Base-by-base conservation (phyloP, 1,140 invertebrate genomes). In the Brachionus paranguensis region DNA sequence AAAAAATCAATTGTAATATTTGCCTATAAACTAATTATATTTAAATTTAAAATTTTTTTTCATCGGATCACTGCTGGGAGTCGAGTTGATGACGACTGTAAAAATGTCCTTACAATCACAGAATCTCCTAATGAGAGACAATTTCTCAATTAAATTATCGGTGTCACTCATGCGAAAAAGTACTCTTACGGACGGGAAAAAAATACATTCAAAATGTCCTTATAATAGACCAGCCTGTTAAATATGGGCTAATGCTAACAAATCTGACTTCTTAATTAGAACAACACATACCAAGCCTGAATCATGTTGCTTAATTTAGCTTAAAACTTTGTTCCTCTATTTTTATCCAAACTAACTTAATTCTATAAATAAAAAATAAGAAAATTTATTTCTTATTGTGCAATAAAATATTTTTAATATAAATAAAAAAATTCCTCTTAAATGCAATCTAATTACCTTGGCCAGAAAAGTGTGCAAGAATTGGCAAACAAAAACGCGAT, bases 91-190 rank as follows among this genome's bases (percentile, higher is more conserved):
- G 12, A 20, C 12, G 17, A 29, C 8, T 20, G 12, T 64, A 64
- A 8, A 64, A 64, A 64, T 64, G 55, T 64, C 55, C 55, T 64
- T 27, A 64, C 33, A 37, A 37, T 7, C 6, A 37, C 33, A 37
- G 14, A 47, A 47, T 47, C 45, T 47, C 14, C 14, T 14, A 14
- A 47, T 47, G 45, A 47, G 45, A 47, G 11, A 37, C 33, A 37
- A 47, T 47, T 47, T 47, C 45, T 47, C 45, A 47, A 47, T 47
- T 12, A 47, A 72, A 72, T 45, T 45, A 47, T 72, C 68, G 17
- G 14, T 72, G 37, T 72, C 37, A 72, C 17, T 72, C 68, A 72
- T 17, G 33, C 68, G 37, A 72, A 72, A 72, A 72, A 72, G 68
- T 72, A 72, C 68, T 72, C 68, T 72, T 72, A 72, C 3, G 17